Base-by-base conservation (phyloP, 2,797 vertebrate species). In the Poliocrania exsul region DNA sequence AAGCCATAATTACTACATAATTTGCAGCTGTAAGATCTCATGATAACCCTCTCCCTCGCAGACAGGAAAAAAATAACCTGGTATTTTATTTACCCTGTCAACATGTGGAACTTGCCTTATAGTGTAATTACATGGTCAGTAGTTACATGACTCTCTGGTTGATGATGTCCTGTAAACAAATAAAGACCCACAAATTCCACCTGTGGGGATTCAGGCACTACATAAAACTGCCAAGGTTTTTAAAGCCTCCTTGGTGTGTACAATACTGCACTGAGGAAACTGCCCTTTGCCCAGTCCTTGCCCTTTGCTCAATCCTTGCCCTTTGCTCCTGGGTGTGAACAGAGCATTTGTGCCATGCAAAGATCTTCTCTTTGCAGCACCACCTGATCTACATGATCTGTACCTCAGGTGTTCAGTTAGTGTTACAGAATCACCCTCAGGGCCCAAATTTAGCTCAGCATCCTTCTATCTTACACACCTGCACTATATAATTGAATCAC, bases 81-180 rank as follows among this genome's bases (percentile, higher is more conserved):
- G 57, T 96, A 56, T 96, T 97, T 97, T 97, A 96, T 97, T 97
- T 95, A 86, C 84, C 62, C 86, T 97, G 96, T 96, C 97, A 96
- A 67, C 77, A 44, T 14, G 73, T 96, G 91, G 88, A 96, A 88
- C 81, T 90, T 90, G 79, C 90, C 92, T 96, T 71, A 71, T 72
- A 87, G 88, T 92, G 94, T 94, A 97, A 97, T 97, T 97, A 97
- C 97, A 95, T 96, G 95, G 95, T 95, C 93, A 75, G 95, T 95
- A 95, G 97, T 95, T 96, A 96, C 94, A 53, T 42, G 81, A 75
- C 86, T 84, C 81, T 81, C 70, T 62, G 85, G 79, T 35, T 92
- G 92, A 93, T 35, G 71, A 75, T 70, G 72, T 70, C 64, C 88
- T 85, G 90, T 90, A 95, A 97, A 96, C 89, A 91, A 90, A 92